Base-by-base conservation (phyloP, 2,113 vertebrate species). In the Electrona antarctica region DNA sequence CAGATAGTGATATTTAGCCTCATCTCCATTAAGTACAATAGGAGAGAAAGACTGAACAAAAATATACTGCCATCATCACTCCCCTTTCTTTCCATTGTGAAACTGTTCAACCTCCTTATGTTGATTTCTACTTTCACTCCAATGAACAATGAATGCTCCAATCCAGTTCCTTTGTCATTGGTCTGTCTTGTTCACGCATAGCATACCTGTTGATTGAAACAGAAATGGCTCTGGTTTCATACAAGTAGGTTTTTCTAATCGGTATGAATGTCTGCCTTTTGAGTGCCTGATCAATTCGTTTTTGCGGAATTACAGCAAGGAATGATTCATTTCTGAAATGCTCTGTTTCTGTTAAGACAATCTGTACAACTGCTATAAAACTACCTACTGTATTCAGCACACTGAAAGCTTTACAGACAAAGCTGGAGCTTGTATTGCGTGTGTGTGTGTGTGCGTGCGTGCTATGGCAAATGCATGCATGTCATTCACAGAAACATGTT, bases 331-430 rank as follows among this genome's bases (percentile, higher is more conserved):
- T 57, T 57, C 49, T 50, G 49, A 50, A 11, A 63, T 49, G 21
- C 10, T 28, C 13, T 52, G 50, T 28, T 7, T 3, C 67, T 67
- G 71, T 50, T 63, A 73, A 80, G 79, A 87, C 68, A 76, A 62
- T 79, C 57, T 59, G 57, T 21, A 59, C 57, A 59, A 11, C 69
- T 64, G 58, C 64, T 29, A 8, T 21, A 71, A 87, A 78, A 70
- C 77, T 5, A n/a, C 76, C 80, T 79, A 84, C 88, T 88, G 83
- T 86, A 80, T 83, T 60, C 48, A 79, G 74, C 71, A 80, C 84
- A 86, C 81, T 88, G 81, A 86, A 79, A 62, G 75, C 82, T 71
- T 76, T 85, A 46, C 46, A 60, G 15, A 64, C 1, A 2, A 8
- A 78, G 67, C 73, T 71, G 61, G 73, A 61, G 64, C 63, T 77